A percentile compares a stretch with the other conserved stretches of the same genome.
Evolutionary conservation across 2,797 vertebrate species (phyloP).

Genomic region (Gambelia wislizenii): DNA sequence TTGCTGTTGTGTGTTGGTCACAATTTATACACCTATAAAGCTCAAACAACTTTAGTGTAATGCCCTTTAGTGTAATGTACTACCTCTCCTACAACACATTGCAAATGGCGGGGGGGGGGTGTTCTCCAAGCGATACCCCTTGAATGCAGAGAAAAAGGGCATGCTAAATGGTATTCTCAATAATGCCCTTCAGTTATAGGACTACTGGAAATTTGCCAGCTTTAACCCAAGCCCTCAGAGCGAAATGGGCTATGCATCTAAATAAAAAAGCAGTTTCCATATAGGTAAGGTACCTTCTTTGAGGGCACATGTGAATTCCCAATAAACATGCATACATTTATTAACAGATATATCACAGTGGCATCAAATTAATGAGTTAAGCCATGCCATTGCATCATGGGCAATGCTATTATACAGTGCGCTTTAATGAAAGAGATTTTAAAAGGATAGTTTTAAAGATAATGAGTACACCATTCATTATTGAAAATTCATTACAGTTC

Average conservation of each 20-base stretch:
- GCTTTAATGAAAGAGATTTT: constrained; percentile 26
- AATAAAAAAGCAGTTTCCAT: not conserved
- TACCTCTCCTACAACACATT: not conserved
- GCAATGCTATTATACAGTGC: not conserved
- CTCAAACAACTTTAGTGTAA: not conserved
- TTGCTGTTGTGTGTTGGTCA: not conserved
- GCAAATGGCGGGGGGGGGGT: not conserved
- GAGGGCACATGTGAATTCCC: not conserved
- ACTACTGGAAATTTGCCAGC: not conserved
- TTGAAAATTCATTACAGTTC: constrained; percentile 19
- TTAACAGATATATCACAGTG: not conserved
- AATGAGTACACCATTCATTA: constrained; percentile 17
- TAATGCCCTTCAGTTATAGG: not conserved
- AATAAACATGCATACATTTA: not conserved
- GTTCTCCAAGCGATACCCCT: not conserved
- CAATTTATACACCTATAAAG: not conserved
- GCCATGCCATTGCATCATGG: not conserved
- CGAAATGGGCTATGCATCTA: not conserved
- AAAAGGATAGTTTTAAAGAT: constrained; percentile 35
- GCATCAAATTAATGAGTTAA: not conserved
- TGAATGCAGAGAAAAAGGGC: not conserved
- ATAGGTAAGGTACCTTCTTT: not conserved
- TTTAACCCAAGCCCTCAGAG: not conserved
- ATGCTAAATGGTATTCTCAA: not conserved
- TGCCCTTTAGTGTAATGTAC: not conserved